These are phyloP conservation scores for Nesospiza acunhae DNA, from an alignment of 2,113 vertebrate species.

Conservation along the genomic window DNA sequence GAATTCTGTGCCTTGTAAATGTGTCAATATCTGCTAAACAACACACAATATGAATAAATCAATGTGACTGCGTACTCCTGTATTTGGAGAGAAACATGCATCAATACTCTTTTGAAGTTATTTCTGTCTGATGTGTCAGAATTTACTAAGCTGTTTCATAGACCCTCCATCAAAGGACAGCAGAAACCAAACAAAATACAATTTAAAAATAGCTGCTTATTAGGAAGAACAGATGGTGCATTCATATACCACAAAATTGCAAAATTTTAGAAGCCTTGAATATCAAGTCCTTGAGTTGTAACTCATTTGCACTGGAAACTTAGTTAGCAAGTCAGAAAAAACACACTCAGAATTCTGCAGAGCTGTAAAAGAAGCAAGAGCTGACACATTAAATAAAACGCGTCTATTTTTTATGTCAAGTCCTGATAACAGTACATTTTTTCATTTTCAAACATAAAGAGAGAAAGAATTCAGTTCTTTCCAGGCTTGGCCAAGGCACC, in stretches of 20 bases:
- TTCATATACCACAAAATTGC: constrained; percentile 18
- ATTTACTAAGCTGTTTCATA: constrained; percentile 13
- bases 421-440: constrained; percentile 21
- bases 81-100: not conserved
- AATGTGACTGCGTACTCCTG: not conserved
- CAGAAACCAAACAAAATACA: not conserved
- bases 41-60: not conserved
- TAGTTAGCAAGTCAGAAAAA: constrained; percentile 26
- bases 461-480: constrained; percentile 6
- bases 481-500: not conserved
- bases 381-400: constrained; percentile 36
- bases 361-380: not conserved
- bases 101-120: constrained; percentile 7
- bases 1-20: not conserved
- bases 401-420: constrained; percentile 47
- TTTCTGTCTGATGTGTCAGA: constrained; percentile 16
- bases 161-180: not conserved
- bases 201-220: constrained; percentile 32
- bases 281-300: constrained; percentile 46
- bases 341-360: not conserved
- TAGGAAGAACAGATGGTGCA: constrained; percentile 45
- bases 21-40: not conserved
- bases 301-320: constrained; percentile 46
- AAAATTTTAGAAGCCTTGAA: constrained; percentile 22
- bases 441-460: constrained; percentile 36